These are phyloP conservation scores for Antennarius maculatus DNA, from an alignment of 2,797 vertebrate species.

Conservation along the genomic window DNA sequence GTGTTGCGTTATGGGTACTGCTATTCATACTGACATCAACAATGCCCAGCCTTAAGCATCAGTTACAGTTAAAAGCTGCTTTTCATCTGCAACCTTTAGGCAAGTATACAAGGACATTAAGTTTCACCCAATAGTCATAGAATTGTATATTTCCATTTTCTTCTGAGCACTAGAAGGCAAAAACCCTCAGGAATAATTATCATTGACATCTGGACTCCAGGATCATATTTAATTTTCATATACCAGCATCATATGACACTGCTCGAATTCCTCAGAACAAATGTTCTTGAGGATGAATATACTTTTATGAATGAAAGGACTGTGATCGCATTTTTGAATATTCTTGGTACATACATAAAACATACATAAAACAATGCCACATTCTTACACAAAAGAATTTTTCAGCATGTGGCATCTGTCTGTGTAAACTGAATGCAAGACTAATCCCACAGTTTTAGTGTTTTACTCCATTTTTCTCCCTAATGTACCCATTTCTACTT, in stretches of 20 bases:
- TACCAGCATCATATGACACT: no score
- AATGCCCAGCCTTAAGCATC: no score
- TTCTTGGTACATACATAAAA: not conserved
- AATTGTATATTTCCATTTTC: not conserved
- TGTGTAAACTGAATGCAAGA: constrained; percentile 58
- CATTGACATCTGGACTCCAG: no score
- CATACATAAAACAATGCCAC: constrained; percentile 21
- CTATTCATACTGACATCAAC: no score
- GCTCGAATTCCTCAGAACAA: not conserved
- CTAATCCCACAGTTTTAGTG: constrained; percentile 76
- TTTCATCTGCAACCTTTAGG: no score
- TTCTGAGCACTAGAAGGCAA: not conserved
- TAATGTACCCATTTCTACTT: constrained; percentile 90
- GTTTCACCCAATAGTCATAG: not conserved
- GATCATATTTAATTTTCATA: no score
- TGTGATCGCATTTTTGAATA: not conserved
- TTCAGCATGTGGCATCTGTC: constrained; percentile 68
- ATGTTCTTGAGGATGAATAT: not conserved
- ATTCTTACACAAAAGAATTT: constrained; percentile 40
- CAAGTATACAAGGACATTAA: no score
- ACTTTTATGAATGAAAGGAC: not conserved
- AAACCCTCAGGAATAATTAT: no score
- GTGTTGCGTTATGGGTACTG: no score
- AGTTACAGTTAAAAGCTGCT: no score
- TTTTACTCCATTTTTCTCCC: constrained; percentile 73